Percentiles rank a stretch among this genome's conserved stretches.
These are phyloP conservation scores for Ornithoptera priamus DNA, from an alignment of 2,888 invertebrate species.

Conservation along the genomic window DNA sequence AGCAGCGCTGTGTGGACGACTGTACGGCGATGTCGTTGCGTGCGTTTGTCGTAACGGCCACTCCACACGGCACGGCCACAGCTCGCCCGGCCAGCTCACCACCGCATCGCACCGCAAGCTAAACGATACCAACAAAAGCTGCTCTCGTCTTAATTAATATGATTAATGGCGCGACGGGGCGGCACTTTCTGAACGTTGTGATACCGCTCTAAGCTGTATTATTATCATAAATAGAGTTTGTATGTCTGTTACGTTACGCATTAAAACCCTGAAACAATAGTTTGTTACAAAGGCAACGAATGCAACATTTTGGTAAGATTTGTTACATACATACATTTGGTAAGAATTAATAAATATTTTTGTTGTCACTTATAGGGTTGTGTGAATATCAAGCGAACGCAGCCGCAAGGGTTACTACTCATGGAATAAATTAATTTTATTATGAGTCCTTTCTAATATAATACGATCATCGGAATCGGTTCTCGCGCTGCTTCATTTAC, in stretches of 20 bases:
- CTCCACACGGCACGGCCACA: constrained; percentile 49
- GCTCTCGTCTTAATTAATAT: constrained; percentile 77
- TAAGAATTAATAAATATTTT: no score
- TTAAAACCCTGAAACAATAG: neutral
- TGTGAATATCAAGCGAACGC: neutral
- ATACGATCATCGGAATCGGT: constrained; percentile 53
- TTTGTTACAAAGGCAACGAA: no score
- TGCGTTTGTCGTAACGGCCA: constrained; percentile 41
- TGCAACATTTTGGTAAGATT: no score
- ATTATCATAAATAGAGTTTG: neutral
- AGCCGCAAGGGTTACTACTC: neutral
- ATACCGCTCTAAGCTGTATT: constrained; percentile 73
- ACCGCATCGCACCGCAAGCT: constrained; percentile 43
- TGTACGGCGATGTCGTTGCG: constrained; percentile 19
- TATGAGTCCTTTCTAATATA: constrained; percentile 76
- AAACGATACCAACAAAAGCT: constrained; percentile 73
- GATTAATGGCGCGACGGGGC: constrained; percentile 72
- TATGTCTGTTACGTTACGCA: neutral
- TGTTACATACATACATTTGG: no score
- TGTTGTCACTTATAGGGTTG: no score
- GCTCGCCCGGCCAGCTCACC: constrained; percentile 28
- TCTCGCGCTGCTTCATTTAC: constrained; percentile 49
- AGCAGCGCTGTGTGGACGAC: constrained; percentile 6
- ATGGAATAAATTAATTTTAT: constrained; percentile 78
- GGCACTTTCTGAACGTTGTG: constrained; percentile 70